A percentile compares a stretch with the other conserved stretches of the same genome.
These are phyloP conservation scores for Enteromius fasciolatus DNA, from an alignment of 2,797 vertebrate genomes.

Conservation along the genomic window DNA sequence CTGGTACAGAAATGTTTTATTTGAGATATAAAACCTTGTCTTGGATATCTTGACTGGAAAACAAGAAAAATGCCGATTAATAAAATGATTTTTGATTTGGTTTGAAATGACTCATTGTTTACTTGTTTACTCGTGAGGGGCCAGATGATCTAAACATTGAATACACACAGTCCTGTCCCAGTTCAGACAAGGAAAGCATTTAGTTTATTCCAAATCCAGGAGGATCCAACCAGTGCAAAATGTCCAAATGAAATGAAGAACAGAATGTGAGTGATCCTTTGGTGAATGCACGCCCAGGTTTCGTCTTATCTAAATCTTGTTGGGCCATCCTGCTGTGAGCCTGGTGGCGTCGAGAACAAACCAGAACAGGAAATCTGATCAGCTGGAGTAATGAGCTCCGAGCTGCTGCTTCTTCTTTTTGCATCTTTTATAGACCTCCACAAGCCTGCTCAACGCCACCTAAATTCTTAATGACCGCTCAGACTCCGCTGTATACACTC, in stretches of 20 bases:
- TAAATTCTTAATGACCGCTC: constrained; percentile 60
- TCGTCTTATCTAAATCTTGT: constrained; percentile 38
- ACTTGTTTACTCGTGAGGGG: neutral
- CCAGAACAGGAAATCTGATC: constrained; percentile 56
- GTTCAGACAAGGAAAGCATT: neutral
- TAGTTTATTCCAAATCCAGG: constrained; percentile 7
- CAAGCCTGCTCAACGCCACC: constrained; percentile 47
- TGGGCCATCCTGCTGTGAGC: constrained; percentile 48
- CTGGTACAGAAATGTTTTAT: neutral
- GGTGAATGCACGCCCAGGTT: constrained; percentile 40
- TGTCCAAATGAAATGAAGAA: neutral
- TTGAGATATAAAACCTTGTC: neutral
- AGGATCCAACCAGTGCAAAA: neutral
- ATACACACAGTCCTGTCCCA: neutral
- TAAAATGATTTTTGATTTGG: neutral
- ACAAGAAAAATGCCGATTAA: neutral
- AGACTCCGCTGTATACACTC: constrained; percentile 18
- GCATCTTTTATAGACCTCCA: constrained; percentile 59
- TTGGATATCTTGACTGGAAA: neutral
- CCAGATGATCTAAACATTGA: constrained; percentile 1
- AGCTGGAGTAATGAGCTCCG: constrained; percentile 58
- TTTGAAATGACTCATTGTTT: neutral
- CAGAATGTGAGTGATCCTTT: constrained; percentile 38
- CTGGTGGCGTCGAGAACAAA: constrained; percentile 32
- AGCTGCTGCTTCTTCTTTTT: constrained; percentile 51